Conservation (phyloP, 2,797 vertebrate species). For the Sternarchorhynchus goeldii region DNA sequence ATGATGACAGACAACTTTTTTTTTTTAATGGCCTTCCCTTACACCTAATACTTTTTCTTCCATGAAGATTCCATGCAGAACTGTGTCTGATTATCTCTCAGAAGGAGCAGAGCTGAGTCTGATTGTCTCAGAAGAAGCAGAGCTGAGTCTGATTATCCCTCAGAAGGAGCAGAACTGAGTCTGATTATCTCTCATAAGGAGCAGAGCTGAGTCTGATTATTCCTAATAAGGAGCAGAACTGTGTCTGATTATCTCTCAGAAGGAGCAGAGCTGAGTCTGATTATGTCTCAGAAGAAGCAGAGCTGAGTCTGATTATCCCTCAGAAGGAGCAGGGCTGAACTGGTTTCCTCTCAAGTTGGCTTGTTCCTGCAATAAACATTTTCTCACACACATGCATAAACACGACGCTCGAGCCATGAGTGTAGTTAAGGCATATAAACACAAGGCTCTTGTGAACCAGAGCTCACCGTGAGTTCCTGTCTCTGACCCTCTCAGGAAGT, state of each 20-base stretch:
- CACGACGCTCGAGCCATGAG: constrained; percentile 44
- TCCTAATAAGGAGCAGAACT: constrained; percentile 18
- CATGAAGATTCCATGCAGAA: too few relatives aligned
- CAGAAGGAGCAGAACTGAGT: constrained; percentile 45
- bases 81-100: neutral
- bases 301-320: constrained; percentile 55
- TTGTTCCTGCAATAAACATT: constrained; percentile 60
- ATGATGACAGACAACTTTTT: too few relatives aligned
- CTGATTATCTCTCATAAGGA: constrained; percentile 40
- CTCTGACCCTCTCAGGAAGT: constrained; percentile 47
- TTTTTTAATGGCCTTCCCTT: too few relatives aligned
- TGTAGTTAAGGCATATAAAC: constrained; percentile 15
- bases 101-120: neutral
- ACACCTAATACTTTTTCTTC: too few relatives aligned
- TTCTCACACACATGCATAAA: constrained; percentile 48
- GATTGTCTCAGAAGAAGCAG: too few relatives aligned
- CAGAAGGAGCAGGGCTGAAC: too few relatives aligned
- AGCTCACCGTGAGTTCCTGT: constrained; percentile 34
- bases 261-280: too few relatives aligned
- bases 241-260: constrained; percentile 52
- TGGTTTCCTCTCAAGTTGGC: constrained; percentile 57
- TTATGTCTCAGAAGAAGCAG: neutral
- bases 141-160: neutral
- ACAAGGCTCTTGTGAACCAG: constrained; percentile 44
- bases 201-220: too few relatives aligned